phyloP scores from a whole-genome alignment of 2,113 vertebrate species.

The Lates calcarifer region DNA sequence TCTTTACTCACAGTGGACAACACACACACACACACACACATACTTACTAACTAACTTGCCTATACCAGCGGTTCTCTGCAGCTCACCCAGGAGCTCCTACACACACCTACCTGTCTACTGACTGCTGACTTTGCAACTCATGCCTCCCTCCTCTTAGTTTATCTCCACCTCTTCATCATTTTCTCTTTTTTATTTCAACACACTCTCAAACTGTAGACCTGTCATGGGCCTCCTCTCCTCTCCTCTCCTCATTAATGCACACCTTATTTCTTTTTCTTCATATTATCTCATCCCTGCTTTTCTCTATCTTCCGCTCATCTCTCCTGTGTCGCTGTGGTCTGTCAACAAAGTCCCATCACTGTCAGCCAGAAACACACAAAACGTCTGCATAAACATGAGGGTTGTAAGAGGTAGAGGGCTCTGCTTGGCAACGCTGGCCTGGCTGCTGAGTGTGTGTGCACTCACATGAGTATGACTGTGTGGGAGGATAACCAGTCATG shows the following conservation, averaged over 20 bases:
- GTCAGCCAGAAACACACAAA: constrained; percentile 42
- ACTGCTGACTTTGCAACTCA: constrained; percentile 71
- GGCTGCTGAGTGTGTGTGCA: constrained; percentile 28
- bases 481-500: constrained; percentile 41
- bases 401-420: constrained; percentile 41
- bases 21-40: constrained; percentile 31
- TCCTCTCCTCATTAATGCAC: background rate
- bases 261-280: background rate
- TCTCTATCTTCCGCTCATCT: constrained; percentile 4
- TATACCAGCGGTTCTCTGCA: constrained; percentile 10
- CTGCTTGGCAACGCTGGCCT: constrained; percentile 35
- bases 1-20: constrained; percentile 49
- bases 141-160: constrained; percentile 34
- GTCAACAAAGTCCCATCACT: constrained; percentile 53
- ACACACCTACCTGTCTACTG: constrained; percentile 44
- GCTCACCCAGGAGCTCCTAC: constrained; percentile 19
- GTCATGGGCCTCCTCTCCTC: constrained; percentile 18
- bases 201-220: constrained; percentile 34
- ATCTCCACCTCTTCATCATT: constrained; percentile 40
- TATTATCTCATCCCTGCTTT: background rate
- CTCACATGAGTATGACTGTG: constrained; percentile 2
- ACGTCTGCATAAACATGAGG: constrained; percentile 57
- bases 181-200: constrained; percentile 39
- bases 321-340: constrained; percentile 21
- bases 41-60: background rate